Base-by-base conservation (phyloP, 2,113 vertebrate genomes). In the Labeo catla region DNA sequence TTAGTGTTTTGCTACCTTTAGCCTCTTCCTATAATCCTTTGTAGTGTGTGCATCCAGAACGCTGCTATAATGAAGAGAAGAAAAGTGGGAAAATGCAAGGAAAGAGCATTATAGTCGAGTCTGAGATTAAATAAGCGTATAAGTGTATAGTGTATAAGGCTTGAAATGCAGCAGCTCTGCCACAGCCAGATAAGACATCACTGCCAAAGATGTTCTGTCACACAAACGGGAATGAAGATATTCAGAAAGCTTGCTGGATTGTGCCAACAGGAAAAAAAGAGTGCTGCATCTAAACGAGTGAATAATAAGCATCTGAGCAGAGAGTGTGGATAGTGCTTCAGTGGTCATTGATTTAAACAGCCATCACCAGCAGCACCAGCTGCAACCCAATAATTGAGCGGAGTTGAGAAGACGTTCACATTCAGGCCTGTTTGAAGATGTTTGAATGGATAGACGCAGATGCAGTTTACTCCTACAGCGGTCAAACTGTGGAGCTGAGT, bases 151-250 rank as follows among this genome's bases (percentile, higher is more conserved):
- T 16, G 87, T 70, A 86, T 50, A 84, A 15, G 78, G 82, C 85
- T 76, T 88, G 83, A 87, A 88, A 88, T 85, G 77, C 85, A 34
- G 52, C 52, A 54, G 59, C 89, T 88, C 87, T 90, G 87, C 83
- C 83, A 21, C 73, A 8, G 66, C 34, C 79, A 59, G 87, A 88
- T 90, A 90, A 88, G 83, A 88, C 79, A 85, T 90, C 87, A 88
- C 84, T 83, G 87, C 88, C 73, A 83, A 87, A 87, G 54, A 80
- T 78, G 66, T 66, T 73, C 83, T 79, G 73, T 74, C 84, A 81
- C 61, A 47, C 86, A 76, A 83, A 84, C 15, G 12, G 59, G 57
- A 78, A 87, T 87, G 54, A 73, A 85, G 77, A 89, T 82, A 86
- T 86, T 89, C 21, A 39, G 77, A 16, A 80, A 72, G 70, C 70